These are phyloP conservation scores for Ahaetulla prasina DNA, from an alignment of 2,113 vertebrate species.

Conservation along the genomic window DNA sequence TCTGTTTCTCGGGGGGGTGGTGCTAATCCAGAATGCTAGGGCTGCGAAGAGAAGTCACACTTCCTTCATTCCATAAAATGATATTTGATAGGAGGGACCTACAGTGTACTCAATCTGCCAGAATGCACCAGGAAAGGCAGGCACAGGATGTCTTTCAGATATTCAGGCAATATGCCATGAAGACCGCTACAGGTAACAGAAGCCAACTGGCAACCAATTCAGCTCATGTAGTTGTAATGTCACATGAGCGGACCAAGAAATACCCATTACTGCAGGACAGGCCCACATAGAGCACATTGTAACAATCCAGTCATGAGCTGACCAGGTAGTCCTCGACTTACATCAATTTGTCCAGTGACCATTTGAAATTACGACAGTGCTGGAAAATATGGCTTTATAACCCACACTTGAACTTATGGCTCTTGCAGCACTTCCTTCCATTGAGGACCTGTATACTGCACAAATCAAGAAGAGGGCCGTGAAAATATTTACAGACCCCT, in stretches of 20 bases:
- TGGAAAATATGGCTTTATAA: too few relatives aligned
- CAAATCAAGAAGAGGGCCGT: too few relatives aligned
- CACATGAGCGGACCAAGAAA: not conserved
- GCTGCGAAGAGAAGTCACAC: not conserved
- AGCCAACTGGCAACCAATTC: not conserved
- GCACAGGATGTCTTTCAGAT: not conserved
- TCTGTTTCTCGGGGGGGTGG: not conserved
- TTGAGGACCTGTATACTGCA: too few relatives aligned
- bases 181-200: not conserved
- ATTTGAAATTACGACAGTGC: too few relatives aligned
- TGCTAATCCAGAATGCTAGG: not conserved
- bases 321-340: not conserved
- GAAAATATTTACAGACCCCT: too few relatives aligned
- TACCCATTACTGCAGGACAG: not conserved
- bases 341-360: not conserved
- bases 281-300: not conserved
- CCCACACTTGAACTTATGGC: too few relatives aligned
- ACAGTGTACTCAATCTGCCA: not conserved
- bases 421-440: too few relatives aligned
- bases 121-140: not conserved
- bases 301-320: not conserved
- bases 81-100: not conserved
- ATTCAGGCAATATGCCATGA: not conserved
- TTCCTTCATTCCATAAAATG: not conserved
- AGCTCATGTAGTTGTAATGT: not conserved